Percentiles rank a stretch among this genome's conserved stretches.
Evolutionary conservation across 2,888 invertebrate genomes (phyloP).

Genomic region (Plebejus melissa): DNA sequence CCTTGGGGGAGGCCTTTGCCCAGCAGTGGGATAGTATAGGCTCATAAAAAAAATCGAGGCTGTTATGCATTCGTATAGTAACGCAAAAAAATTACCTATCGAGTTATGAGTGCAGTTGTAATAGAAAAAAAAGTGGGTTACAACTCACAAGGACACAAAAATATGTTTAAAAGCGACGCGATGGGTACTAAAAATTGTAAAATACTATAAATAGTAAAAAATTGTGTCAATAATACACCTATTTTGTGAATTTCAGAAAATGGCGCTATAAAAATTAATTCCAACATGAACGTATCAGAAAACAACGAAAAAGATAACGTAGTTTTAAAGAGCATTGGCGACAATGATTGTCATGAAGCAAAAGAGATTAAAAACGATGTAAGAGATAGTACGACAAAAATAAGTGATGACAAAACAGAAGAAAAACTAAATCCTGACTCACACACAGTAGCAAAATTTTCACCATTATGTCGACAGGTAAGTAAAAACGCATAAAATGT

Average conservation of each 20-base stretch:
- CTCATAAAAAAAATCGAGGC: too few relatives aligned
- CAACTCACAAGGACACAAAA: too few relatives aligned
- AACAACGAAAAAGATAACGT: neutral
- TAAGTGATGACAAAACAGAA: neutral
- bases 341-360: neutral
- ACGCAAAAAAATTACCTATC: too few relatives aligned
- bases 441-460: constrained; percentile 14
- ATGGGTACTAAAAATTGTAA: too few relatives aligned
- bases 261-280: neutral
- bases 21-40: too few relatives aligned
- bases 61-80: too few relatives aligned
- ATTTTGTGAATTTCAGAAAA: neutral
- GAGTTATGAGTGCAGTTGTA: too few relatives aligned
- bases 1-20: too few relatives aligned
- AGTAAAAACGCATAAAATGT: neutral
- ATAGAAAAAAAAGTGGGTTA: too few relatives aligned
- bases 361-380: neutral
- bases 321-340: neutral
- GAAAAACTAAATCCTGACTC: constrained; percentile 7
- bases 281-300: neutral
- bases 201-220: neutral
- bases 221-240: neutral
- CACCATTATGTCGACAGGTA: constrained; percentile 19
- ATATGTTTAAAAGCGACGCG: too few relatives aligned
- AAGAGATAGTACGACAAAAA: neutral